Conservation (phyloP, 1,140 invertebrate species). For the Lutraria rhynchaena region DNA sequence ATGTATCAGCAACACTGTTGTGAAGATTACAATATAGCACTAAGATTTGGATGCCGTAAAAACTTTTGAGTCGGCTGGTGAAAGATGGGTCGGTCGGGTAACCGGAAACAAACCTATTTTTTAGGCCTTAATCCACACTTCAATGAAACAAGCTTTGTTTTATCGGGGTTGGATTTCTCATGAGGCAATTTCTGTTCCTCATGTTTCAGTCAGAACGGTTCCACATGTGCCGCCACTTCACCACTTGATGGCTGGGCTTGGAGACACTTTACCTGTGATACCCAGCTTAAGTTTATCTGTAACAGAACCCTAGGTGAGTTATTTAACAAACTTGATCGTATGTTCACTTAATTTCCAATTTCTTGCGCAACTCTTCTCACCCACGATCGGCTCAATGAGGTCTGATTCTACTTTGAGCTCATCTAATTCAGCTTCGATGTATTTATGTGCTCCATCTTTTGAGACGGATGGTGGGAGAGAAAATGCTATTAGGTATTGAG, state of each 20-base stretch:
- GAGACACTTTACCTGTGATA: conserved; percentile 33
- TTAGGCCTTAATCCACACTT: too few relatives aligned
- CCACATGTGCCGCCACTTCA: conserved; percentile 25
- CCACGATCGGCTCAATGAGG: neutral
- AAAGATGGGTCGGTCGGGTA: too few relatives aligned
- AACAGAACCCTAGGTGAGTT: conserved; percentile 44
- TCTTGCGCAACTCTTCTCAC: neutral
- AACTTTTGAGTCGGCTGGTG: too few relatives aligned
- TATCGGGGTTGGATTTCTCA: too few relatives aligned
- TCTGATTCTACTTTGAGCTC: neutral
- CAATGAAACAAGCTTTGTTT: too few relatives aligned
- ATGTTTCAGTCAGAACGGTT: conserved; percentile 34
- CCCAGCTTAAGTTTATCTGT: conserved; percentile 39
- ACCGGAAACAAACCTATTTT: too few relatives aligned
- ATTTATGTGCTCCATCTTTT: neutral
- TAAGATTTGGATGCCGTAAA: too few relatives aligned
- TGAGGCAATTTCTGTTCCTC: too few relatives aligned
- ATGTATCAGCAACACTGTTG: too few relatives aligned
- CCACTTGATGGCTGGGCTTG: conserved; percentile 33
- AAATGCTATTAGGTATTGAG: neutral
- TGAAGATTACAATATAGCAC: too few relatives aligned
- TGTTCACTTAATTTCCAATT: neutral
- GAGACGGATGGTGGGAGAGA: neutral
- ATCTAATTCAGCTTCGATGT: neutral
- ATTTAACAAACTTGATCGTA: too few relatives aligned